Percentiles rank a stretch among this genome's conserved stretches.
Conservation (phyloP, 2,888 invertebrate genomes). For the Hirtodrosophila trivittata region DNA sequence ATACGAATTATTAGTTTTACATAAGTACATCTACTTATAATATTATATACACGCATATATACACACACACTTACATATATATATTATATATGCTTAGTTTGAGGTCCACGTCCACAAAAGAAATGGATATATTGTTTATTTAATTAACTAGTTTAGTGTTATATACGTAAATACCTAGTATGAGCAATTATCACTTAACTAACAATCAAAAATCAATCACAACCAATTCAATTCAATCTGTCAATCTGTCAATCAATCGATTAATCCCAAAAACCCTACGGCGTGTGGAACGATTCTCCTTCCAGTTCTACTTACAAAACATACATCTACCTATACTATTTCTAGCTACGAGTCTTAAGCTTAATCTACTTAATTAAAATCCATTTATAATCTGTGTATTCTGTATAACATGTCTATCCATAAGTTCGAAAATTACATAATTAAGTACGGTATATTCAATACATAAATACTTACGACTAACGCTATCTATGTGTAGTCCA, state of each 20-base stretch:
- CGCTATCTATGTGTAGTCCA: conserved; percentile 33
- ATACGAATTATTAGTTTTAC: neutral
- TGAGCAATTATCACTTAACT: conserved; percentile 2
- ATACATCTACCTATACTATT: neutral
- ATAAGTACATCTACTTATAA: no score
- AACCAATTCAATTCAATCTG: no score
- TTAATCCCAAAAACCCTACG: no score
- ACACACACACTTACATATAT: no score
- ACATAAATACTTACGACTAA: conserved; percentile 16
- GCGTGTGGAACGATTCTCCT: no score
- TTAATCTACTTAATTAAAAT: conserved; percentile 11
- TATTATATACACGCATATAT: no score
- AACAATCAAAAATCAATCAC: no score
- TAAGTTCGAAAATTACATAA: conserved; percentile 26
- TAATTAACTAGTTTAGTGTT: neutral
- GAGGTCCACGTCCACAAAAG: no score
- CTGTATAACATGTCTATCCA: no score
- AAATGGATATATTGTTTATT: neutral
- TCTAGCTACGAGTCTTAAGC: conserved; percentile 6
- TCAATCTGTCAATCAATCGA: no score
- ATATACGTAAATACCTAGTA: conserved; percentile 1
- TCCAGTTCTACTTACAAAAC: no score
- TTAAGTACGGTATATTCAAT: conserved; percentile 42
- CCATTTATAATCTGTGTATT: conserved; percentile 21
- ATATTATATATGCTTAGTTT: no score